phyloP scores from a whole-genome alignment of 2,888 invertebrate genomes.

The Hypercompe scribonia region DNA sequence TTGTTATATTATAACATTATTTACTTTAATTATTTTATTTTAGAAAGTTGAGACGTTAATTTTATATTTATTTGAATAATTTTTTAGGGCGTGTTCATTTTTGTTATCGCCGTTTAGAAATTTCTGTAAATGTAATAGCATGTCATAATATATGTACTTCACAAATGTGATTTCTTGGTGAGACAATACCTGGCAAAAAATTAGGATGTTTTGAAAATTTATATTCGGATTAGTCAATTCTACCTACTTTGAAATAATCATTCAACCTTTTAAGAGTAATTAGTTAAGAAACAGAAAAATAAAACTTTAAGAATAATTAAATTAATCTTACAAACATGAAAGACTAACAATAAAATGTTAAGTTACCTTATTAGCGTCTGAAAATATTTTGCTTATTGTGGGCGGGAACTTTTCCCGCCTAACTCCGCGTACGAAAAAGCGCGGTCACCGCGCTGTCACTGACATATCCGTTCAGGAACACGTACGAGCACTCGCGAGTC shows the following conservation, averaged over 20 bases:
- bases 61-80: no score
- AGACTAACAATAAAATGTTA: neutral
- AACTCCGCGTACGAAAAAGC: slow-evolving; percentile 71
- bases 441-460: slow-evolving; percentile 82
- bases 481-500: slow-evolving; percentile 68
- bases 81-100: no score
- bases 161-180: neutral
- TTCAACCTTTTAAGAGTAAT: neutral
- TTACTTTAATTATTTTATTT: no score
- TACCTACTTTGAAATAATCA: neutral
- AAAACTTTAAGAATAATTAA: neutral
- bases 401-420: slow-evolving; percentile 85
- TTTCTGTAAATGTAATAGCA: no score
- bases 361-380: slow-evolving; percentile 86
- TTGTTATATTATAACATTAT: no score
- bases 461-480: slow-evolving; percentile 66
- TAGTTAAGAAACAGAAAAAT: neutral
- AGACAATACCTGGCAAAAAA: neutral
- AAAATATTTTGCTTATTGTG: slow-evolving; percentile 83
- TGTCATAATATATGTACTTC: neutral
- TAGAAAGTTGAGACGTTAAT: no score
- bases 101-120: neutral
- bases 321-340: slow-evolving; percentile 18
- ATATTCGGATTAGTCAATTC: neutral
- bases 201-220: neutral